Evolutionary conservation across 2,888 invertebrate genomes (phyloP).

Genomic region (Altica lythri): DNA sequence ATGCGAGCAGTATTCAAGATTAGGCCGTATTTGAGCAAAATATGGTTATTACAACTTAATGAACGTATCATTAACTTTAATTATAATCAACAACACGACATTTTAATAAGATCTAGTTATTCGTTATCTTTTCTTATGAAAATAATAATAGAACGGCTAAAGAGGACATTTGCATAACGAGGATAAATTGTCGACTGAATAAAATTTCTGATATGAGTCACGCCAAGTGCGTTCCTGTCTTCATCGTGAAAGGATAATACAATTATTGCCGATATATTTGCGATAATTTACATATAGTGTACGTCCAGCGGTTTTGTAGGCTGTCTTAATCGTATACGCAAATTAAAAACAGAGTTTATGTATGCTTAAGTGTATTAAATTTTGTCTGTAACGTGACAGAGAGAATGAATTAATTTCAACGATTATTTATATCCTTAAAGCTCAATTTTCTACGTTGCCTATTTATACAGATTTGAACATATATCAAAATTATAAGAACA

Average conservation of each 20-base stretch:
- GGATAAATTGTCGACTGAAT: slow-evolving; percentile 1
- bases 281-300: slow-evolving; percentile 14
- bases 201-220: slow-evolving; percentile 4
- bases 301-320: slow-evolving; percentile 5
- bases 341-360: slow-evolving; percentile 12
- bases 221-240: not conserved
- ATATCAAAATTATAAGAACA: too few relatives aligned
- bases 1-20: too few relatives aligned
- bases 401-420: not conserved
- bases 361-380: slow-evolving; percentile 7
- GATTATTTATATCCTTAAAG: too few relatives aligned
- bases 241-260: slow-evolving; percentile 9
- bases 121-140: too few relatives aligned
- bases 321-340: slow-evolving; percentile 13
- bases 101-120: too few relatives aligned
- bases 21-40: too few relatives aligned
- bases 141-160: not conserved
- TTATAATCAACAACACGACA: too few relatives aligned
- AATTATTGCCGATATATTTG: slow-evolving; percentile 13
- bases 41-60: too few relatives aligned
- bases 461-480: too few relatives aligned
- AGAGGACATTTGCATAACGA: slow-evolving; percentile 1
- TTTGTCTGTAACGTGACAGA: not conserved
- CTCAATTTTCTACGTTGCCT: too few relatives aligned
- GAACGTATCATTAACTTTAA: too few relatives aligned